Evolutionary conservation across 2,113 vertebrate species (phyloP).

Genomic region (Aspidoscelis tigris): DNA sequence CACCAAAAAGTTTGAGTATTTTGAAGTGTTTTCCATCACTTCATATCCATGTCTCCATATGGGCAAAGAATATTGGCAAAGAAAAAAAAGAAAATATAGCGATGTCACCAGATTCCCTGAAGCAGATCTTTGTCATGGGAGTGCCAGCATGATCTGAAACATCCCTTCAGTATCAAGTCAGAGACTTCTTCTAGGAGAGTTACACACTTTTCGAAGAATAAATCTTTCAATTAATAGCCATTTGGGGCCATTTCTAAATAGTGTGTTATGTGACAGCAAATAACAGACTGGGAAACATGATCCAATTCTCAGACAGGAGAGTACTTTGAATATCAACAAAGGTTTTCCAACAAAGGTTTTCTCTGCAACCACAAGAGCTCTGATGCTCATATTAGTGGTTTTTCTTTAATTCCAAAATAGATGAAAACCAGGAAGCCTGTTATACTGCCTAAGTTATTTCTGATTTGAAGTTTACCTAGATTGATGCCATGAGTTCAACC

Average conservation of each 20-base stretch:
- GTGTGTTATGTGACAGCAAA: conserved; percentile 49
- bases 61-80: conserved; percentile 70
- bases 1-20: conserved; percentile 63
- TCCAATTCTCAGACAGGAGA: conserved; percentile 70
- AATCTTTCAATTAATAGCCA: conserved; percentile 59
- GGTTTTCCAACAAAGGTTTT: conserved; percentile 45
- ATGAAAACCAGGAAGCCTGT: conserved; percentile 60
- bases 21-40: conserved; percentile 73
- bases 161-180: conserved; percentile 60
- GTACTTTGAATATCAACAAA: conserved; percentile 48
- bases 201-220: conserved; percentile 65
- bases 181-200: conserved; percentile 63
- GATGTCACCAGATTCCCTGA: conserved; percentile 61
- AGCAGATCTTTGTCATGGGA: conserved; percentile 69
- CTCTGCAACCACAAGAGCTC: conserved; percentile 42
- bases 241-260: conserved; percentile 64
- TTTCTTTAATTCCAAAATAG: conserved; percentile 54
- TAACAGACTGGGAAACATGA: conserved; percentile 55
- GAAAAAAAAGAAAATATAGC: conserved; percentile 69
- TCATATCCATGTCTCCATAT: conserved; percentile 70
- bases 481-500: conserved; percentile 48
- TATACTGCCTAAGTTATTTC: conserved; percentile 59
- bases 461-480: conserved; percentile 62
- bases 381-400: conserved; percentile 23
- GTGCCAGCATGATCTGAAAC: conserved; percentile 68